phyloP scores from a whole-genome alignment of 2,888 invertebrate genomes.

The Eilema griseolum region DNA sequence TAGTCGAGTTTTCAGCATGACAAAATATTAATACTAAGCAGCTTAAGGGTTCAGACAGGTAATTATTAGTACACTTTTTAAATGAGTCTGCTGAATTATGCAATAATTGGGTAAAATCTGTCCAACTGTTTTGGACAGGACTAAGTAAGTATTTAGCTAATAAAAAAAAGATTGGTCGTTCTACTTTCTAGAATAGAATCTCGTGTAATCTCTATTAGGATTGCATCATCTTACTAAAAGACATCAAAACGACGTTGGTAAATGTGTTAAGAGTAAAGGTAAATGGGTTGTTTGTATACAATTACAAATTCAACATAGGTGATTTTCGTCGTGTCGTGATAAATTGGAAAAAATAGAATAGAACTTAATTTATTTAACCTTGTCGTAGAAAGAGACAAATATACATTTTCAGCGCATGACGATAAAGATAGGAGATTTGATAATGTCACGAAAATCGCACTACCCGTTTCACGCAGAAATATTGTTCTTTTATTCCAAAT shows the following conservation, averaged over 20 bases:
- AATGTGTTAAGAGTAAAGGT: neutral
- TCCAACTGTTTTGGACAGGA: too few relatives aligned
- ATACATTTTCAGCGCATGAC: neutral
- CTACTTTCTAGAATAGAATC: neutral
- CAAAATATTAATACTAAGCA: too few relatives aligned
- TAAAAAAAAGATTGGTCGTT: neutral
- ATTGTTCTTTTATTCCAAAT: neutral
- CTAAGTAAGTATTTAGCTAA: neutral
- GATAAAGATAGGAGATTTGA: slow-evolving; percentile 6
- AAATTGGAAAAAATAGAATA: neutral
- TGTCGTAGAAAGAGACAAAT: neutral
- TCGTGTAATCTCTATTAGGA: neutral
- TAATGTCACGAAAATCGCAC: neutral
- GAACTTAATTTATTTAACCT: neutral
- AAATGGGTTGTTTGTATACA: neutral
- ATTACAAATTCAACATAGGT: neutral
- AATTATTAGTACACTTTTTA: too few relatives aligned
- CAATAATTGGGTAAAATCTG: neutral
- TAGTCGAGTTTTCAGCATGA: too few relatives aligned
- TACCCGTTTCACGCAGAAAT: slow-evolving; percentile 14
- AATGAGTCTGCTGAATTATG: neutral
- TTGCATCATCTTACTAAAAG: slow-evolving; percentile 2
- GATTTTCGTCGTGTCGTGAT: neutral
- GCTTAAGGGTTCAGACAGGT: too few relatives aligned
- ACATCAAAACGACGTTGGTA: neutral